A percentile compares a stretch with the other conserved stretches of the same genome.
Evolutionary conservation across 2,888 invertebrate genomes (phyloP).

Genomic region (Lycia hirtaria): DNA sequence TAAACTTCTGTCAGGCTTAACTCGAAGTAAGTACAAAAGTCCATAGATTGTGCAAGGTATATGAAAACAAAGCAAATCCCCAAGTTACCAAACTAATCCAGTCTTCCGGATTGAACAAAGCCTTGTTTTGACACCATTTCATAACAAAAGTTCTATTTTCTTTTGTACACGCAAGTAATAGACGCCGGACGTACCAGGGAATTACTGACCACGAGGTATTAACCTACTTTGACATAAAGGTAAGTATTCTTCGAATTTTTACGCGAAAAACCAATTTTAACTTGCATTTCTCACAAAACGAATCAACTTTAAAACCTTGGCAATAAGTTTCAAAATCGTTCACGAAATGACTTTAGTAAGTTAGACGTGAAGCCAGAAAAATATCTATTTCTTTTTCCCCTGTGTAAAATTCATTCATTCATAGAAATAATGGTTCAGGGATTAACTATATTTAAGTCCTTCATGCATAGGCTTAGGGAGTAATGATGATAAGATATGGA

Average conservation of each 20-base stretch:
- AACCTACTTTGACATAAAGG: constrained; percentile 48
- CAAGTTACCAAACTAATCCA: constrained; percentile 32
- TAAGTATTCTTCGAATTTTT: constrained; percentile 49
- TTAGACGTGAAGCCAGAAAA: neutral
- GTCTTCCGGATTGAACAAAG: constrained; percentile 74
- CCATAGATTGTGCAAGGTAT: constrained; percentile 28
- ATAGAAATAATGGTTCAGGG: constrained; percentile 62
- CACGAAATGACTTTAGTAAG: constrained; percentile 24
- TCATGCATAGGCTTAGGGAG: constrained; percentile 63
- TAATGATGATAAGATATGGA: constrained; percentile 74
- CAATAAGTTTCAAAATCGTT: constrained; percentile 19
- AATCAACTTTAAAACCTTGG: neutral
- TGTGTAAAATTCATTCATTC: constrained; percentile 52
- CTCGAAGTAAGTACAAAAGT: neutral
- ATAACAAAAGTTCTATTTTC: constrained; percentile 45
- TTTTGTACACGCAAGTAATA: constrained; percentile 69
- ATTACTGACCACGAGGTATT: constrained; percentile 47
- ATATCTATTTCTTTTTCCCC: constrained; percentile 25
- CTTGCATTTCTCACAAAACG: neutral
- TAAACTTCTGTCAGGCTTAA: too few relatives aligned
- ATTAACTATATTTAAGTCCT: constrained; percentile 67
- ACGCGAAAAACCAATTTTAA: neutral
- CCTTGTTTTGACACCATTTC: constrained; percentile 64
- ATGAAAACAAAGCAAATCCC: constrained; percentile 17
- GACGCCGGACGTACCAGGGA: constrained; percentile 71